These are phyloP conservation scores for Callocephalon fimbriatum DNA, from an alignment of 2,113 vertebrate genomes.

Conservation along the genomic window DNA sequence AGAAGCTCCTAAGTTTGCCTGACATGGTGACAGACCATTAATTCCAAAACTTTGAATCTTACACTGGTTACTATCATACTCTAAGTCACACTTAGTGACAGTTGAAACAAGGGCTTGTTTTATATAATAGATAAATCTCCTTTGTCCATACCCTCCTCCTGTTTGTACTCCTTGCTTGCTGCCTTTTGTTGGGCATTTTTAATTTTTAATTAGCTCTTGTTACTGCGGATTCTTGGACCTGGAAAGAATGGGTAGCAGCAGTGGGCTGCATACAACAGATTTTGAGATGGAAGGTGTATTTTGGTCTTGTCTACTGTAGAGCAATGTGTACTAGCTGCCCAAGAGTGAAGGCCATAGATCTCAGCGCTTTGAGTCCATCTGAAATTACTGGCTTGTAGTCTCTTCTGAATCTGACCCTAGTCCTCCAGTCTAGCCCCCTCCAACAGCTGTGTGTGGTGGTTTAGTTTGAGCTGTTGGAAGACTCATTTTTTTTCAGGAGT, in stretches of 20 bases:
- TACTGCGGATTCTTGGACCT: not conserved
- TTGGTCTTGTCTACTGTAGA: not conserved
- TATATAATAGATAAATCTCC: not conserved
- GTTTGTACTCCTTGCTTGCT: not conserved
- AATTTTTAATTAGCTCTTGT: not conserved
- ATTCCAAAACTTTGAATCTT: not conserved
- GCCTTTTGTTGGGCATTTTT: not conserved
- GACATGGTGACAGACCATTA: not conserved
- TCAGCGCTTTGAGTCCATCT: not conserved
- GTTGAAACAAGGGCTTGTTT: not conserved
- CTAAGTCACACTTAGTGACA: not conserved
- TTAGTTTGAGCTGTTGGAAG: not conserved
- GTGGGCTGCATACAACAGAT: not conserved
- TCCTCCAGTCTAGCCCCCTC: not conserved
- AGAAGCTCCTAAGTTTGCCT: not conserved
- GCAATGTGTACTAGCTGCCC: not conserved
- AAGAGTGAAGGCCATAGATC: not conserved
- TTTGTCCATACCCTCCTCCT: not conserved
- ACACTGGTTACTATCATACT: accelerated
- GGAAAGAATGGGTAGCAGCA: not conserved
- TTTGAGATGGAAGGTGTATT: not conserved
- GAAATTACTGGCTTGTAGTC: not conserved
- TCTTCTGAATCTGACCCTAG: not conserved
- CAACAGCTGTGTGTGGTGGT: not conserved
- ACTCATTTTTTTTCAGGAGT: not conserved